Base-by-base conservation (phyloP, 1,140 invertebrate species). In the Drusus annulatus region DNA sequence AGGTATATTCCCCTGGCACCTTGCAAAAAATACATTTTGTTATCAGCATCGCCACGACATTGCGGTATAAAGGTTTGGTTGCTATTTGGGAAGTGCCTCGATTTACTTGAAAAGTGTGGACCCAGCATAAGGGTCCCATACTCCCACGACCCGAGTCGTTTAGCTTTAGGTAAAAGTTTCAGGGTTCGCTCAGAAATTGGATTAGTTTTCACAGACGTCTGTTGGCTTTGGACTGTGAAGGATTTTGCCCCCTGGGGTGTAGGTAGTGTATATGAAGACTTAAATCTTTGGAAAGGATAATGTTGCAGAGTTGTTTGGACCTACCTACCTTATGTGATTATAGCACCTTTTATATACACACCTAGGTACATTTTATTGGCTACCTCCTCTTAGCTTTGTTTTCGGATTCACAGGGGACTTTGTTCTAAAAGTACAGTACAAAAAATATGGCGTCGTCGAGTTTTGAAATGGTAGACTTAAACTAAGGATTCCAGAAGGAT, bases 201-300 rank as follows among this genome's bases (percentile, higher is more conserved):
- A 83, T 83, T 83, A 83, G 81, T 83, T 82, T 80, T 83, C 65
- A 78, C 69, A 75, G 71, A 58, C 71, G 71, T 76, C 62, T 50
- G 25, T 50, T 56, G 71, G 52, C 60, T 76, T 17, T 21, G 45
- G 73, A 50, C 28, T 63, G 60, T 54, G 36, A 52, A 76, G 51
- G 60, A 17, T 76, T 76, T 68, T 77, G 51, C 52, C 54, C 75
- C 10, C 50, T 28, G 52, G 25, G 71, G 71, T 58, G 52, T 58
- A 65, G 58, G 77, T 60, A 60, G 36, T 45, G 36, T 45, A 45
- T 45, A 45, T 45, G 36, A 45, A 45, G 36, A 10, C 13, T 45
- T 45, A 45, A 45, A 45, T 45, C 36, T 45, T 45, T 45, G 13
- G 36, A 45, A 45, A 45, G 36, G 36, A 45, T 45, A 13, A 45